Evolutionary conservation across 2,797 vertebrate species (phyloP), one percentile per base, ranked within the genome.

Genomic region (Arrhamphus sclerolepis): DNA sequence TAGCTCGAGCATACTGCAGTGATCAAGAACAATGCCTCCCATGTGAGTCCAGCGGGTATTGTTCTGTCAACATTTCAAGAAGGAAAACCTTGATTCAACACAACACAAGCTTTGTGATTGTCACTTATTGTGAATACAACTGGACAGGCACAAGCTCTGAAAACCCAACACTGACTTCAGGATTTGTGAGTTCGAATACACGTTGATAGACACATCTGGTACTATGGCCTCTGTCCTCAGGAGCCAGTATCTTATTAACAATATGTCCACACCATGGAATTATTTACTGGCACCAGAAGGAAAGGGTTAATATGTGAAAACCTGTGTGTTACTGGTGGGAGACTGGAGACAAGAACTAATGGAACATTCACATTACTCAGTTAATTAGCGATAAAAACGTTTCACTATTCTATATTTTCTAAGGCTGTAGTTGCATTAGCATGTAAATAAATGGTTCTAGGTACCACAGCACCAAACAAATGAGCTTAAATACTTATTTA

Each of bases 61-160:
- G n/a, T 26, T 2, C 34, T 38, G 29, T 52, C 28, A 62, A 56
- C 66, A 63, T 56, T 58, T 77, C 63, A 81, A 40, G 20, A n/a
- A 46, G 14, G 19, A 38, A 67, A 73, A 26, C 20, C n/a, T 46
- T 67, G 18, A 72, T 78, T 62, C 34, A 54, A 63, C 21, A 26
- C 14, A 81, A 47, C 65, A 56, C 63, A 74, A 67, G 74, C 75
- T 82, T 72, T 80, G 26, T 58, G 52, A 50, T 48, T 82, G 77
- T 83, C 83, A 56, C 70, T 77, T 56, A 77, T 64, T 58, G 52
- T 80, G 68, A 78, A 6, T 58, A 44, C 18, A 24, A 24, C 41
- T 14, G 2, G 68, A 78, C 73, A 64, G 28, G 43, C 29, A 53
- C 56, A 55, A 41, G 61, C 60, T 60, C 57, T 52, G 46, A 66